These are phyloP conservation scores for Calyptomena viridis DNA, from an alignment of 2,113 vertebrate species.

Conservation along the genomic window DNA sequence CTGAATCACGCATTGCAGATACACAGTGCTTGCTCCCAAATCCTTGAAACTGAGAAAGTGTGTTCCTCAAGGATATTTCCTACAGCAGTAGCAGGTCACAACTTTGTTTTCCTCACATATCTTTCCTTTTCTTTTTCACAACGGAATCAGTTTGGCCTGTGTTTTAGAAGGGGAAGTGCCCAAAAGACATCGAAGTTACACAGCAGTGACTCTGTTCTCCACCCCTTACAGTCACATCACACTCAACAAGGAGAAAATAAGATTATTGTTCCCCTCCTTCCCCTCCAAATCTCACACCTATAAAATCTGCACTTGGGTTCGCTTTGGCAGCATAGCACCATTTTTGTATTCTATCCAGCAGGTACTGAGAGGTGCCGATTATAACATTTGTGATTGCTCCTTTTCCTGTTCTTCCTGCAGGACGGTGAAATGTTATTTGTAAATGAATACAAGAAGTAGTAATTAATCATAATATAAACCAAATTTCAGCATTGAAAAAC, in stretches of 20 bases:
- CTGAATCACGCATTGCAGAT: neutral
- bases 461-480: slow-evolving; percentile 22
- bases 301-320: neutral
- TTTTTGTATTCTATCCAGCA: neutral
- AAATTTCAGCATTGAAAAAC: neutral
- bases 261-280: neutral
- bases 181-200: neutral
- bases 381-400: neutral
- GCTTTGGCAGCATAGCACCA: neutral
- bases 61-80: neutral
- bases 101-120: neutral
- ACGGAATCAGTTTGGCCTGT: neutral
- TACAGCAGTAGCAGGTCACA: neutral
- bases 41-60: neutral
- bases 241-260: neutral
- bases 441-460: neutral
- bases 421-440: neutral
- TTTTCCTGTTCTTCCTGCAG: neutral
- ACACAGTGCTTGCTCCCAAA: neutral
- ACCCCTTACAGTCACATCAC: fast-evolving
- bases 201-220: neutral
- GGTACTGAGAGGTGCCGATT: neutral
- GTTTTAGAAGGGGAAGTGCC: neutral
- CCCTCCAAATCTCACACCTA: neutral
- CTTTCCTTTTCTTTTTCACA: neutral